Evolutionary conservation across 2,113 vertebrate genomes (phyloP).

Genomic region (Campylorhamphus procurvoides): DNA sequence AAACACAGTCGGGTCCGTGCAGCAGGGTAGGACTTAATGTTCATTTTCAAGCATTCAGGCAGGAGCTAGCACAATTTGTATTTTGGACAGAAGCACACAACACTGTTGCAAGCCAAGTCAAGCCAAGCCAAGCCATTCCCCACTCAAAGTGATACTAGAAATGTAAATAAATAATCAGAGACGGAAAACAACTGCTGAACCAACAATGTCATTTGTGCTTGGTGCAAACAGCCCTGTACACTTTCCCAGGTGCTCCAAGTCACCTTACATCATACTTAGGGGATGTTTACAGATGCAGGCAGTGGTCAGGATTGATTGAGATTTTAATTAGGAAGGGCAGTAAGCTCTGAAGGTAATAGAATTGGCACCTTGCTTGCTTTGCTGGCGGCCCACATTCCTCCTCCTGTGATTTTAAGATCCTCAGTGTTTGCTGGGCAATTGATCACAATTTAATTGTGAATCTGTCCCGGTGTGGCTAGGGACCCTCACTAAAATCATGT

Average conservation of each 20-base stretch:
- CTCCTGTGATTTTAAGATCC: background rate
- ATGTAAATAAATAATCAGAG: background rate
- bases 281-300: background rate
- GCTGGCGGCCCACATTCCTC: background rate
- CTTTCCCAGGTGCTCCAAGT: background rate
- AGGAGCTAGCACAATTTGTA: background rate
- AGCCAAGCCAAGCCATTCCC: background rate
- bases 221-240: background rate
- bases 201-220: background rate
- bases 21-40: background rate
- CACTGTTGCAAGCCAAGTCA: background rate
- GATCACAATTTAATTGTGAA: background rate
- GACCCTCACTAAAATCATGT: background rate
- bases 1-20: background rate
- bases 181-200: background rate
- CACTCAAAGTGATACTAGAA: background rate
- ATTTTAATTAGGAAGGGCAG: background rate
- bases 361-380: background rate
- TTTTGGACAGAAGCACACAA: background rate
- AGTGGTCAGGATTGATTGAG: background rate
- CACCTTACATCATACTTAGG: background rate
- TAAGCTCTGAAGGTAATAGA: background rate
- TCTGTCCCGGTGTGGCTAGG: background rate
- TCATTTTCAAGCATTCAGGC: background rate
- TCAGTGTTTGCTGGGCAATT: background rate